Base-by-base conservation (phyloP, 2,797 vertebrate species). In the Xyrichtys novacula region DNA sequence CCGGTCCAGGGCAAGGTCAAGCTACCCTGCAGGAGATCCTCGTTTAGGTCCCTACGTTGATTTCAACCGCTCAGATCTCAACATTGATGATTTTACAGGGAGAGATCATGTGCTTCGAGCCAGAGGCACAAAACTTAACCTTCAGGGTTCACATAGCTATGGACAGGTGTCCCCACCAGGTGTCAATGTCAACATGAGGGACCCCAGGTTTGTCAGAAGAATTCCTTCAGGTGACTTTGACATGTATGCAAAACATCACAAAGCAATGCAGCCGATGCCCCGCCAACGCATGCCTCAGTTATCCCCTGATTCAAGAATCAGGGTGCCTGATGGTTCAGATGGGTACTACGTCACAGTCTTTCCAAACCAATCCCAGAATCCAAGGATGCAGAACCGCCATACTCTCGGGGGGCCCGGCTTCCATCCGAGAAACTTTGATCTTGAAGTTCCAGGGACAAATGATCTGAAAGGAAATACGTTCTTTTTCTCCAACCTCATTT, bases 61-160 rank as follows among this genome's bases (percentile, higher is more conserved):
- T 66, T 80, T 81, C 19, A 64, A 47, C 26, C 85, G 22, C 42
- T 46, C 83, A 44, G 88, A 92, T 78, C 87, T 92, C 29, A 90
- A 92, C 59, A 89, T 91, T 25, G 91, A 90, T 48, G 91, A 93
- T 73, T 89, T 91, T 55, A 90, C 89, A 25, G 89, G 81, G 48
- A 86, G 42, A 62, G 36, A 88, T 5, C 85, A 90, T 29, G 74
- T 92, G 3, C 85, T 66, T 14, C 78, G 71, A 80, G 76, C 86
- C 52, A 87, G 84, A 57, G 85, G 74, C 25, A 79, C 76, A 2
- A 81, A 52, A 25, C 11, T 58, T 16, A 71, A 84, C n/a, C 3
- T 57, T 26, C 50, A 72, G 12, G 6, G 20, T 7, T 52, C 65
- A 47, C 57, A 16, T 2, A 46, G 50, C 17, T 16, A 65, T 14